Percentiles rank a stretch among this genome's conserved stretches.
These are phyloP conservation scores for Drosophila quinaria DNA, from an alignment of 2,888 invertebrate species.

Conservation along the genomic window DNA sequence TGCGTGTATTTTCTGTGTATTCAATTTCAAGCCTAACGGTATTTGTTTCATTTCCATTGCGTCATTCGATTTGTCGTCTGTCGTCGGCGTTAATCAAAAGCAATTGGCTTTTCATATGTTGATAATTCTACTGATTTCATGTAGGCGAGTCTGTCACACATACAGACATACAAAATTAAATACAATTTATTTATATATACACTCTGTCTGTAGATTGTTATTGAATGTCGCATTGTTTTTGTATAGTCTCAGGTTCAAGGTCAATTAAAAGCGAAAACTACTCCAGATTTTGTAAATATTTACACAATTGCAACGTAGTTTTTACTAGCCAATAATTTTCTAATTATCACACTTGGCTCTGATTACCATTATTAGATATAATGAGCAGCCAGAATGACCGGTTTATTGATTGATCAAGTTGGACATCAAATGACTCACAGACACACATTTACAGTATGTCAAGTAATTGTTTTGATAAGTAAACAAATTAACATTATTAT, in stretches of 20 bases:
- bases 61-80: constrained; percentile 43
- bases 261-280: constrained; percentile 36
- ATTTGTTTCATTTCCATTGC: constrained; percentile 40
- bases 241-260: constrained; percentile 66
- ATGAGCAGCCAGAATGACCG: constrained; percentile 27
- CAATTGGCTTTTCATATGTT: constrained; percentile 26
- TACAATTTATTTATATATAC: constrained; percentile 8
- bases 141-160: neutral
- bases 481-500: neutral
- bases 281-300: constrained; percentile 9
- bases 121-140: constrained; percentile 8
- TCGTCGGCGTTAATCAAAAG: constrained; percentile 17
- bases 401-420: constrained; percentile 36
- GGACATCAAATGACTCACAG: constrained; percentile 22
- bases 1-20: neutral
- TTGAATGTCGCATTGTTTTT: constrained; percentile 2
- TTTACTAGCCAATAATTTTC: constrained; percentile 18
- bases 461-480: neutral
- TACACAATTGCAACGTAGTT: constrained; percentile 20
- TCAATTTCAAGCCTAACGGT: constrained; percentile 24
- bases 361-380: constrained; percentile 27
- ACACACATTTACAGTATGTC: neutral
- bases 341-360: constrained; percentile 19
- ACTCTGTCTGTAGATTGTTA: neutral
- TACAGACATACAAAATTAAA: neutral